Conservation (phyloP, 1,140 invertebrate genomes). For the Thaumatotibia leucotreta region DNA sequence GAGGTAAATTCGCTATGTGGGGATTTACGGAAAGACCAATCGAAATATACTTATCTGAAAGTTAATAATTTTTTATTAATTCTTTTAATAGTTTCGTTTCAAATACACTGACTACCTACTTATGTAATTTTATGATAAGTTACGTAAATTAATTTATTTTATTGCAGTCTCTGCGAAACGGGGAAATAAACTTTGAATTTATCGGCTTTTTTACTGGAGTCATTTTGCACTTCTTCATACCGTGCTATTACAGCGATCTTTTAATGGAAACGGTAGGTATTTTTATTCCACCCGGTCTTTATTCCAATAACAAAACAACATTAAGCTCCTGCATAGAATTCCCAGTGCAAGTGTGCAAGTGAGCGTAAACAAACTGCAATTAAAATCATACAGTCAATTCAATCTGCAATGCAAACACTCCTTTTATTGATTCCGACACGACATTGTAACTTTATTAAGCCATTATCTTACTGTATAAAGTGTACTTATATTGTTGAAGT, state of each 20-base stretch:
- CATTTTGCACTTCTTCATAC: constrained; percentile 39
- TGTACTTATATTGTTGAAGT: not conserved
- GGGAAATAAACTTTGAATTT: constrained; percentile 38
- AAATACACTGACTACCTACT: no score
- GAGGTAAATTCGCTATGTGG: no score
- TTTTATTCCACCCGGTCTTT: not conserved
- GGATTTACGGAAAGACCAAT: no score
- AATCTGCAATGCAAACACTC: not conserved
- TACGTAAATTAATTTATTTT: no score
- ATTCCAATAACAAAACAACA: not conserved
- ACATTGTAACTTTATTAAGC: not conserved
- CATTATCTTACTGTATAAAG: not conserved
- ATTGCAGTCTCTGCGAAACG: constrained; percentile 33
- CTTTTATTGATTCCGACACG: not conserved
- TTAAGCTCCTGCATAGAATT: not conserved
- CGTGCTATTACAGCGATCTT: constrained; percentile 49
- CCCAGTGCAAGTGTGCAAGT: not conserved
- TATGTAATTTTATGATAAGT: no score
- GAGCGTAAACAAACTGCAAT: not conserved
- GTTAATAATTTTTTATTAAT: no score
- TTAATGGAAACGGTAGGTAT: constrained; percentile 42
- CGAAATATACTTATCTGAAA: no score
- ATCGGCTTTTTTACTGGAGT: constrained; percentile 33
- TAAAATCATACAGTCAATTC: not conserved
- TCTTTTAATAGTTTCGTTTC: no score